Base-by-base conservation (phyloP, 2,113 vertebrate genomes). In the Danionella cerebrum region DNA sequence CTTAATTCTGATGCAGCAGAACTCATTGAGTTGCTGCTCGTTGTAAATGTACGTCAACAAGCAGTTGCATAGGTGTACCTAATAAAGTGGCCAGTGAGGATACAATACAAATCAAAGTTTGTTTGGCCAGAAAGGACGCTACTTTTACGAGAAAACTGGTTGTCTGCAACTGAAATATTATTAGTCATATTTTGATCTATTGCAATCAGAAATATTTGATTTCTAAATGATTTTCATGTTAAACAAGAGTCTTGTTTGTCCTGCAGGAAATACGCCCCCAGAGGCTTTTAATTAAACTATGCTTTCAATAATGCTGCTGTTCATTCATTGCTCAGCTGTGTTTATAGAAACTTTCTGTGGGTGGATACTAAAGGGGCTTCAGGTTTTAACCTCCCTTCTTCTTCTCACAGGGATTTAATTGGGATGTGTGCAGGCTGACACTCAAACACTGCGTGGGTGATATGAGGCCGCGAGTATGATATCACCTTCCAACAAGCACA, bases 401-500 rank as follows among this genome's bases (percentile, higher is more conserved):
- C 50, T 67, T 55, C 57, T 63, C 69, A 67, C 52, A 66, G 47
- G 69, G 70, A 64, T 71, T 58, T 75, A 75, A 75, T 71, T 67
- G 69, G 69, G 47, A 70, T 62, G 67, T 70, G 65, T 55, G 67
- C 48, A 60, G 62, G 47, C 72, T 70, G 72, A 75, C 67, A 75
- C 47, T 74, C 51, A 48, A 63, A 59, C 54, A 41, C 54, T 54
- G 72, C 27, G 73, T 75, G 73, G 73, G 73, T 67, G 73, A 67
- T 57, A 39, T 55, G 64, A 75, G 33, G 64, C 22, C 22, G 64
- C 63, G 64, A 71, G 62, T 57, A 71, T 72, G 65, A 74, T 69
- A 72, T 69, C 65, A 67, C 72, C 55, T 74, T 72, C 69, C 39
- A 54, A 70, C 68, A 68, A 69, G 67, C 65, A 71, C 70, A 67